phyloP scores from a whole-genome alignment of 2,113 vertebrate genomes.

The Psittacara wagleri region DNA sequence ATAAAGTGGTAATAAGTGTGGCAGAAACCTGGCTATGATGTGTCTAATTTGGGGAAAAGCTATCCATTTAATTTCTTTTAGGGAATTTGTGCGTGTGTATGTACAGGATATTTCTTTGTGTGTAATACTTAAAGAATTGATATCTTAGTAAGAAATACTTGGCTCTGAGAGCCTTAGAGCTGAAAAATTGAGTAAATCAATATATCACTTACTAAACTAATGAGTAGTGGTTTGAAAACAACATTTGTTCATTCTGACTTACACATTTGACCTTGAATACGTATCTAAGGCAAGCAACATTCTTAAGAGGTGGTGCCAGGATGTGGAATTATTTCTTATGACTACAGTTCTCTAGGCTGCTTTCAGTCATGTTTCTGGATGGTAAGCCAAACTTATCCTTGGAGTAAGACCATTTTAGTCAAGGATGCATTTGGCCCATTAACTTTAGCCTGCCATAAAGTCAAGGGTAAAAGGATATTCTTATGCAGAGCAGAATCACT shows the following conservation, averaged over 20 bases:
- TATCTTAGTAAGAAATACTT: neutral
- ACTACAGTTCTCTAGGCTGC: neutral
- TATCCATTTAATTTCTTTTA: neutral
- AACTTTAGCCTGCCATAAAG: constrained; percentile 61
- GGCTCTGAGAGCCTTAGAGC: neutral
- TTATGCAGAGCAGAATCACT: constrained; percentile 51
- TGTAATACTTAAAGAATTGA: neutral
- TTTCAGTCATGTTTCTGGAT: neutral
- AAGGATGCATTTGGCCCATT: constrained; percentile 62
- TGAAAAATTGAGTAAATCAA: neutral
- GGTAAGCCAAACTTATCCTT: constrained; percentile 41
- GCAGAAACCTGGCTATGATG: neutral
- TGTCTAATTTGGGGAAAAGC: neutral
- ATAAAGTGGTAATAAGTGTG: neutral
- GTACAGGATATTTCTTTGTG: neutral
- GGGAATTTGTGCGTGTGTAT: neutral
- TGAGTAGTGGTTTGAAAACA: neutral
- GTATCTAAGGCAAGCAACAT: neutral
- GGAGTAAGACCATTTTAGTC: constrained; percentile 51
- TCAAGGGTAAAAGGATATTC: constrained; percentile 60
- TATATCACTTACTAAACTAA: neutral
- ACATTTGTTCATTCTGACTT: neutral
- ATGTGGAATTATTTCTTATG: neutral
- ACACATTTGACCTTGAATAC: neutral
- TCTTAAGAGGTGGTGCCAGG: neutral